Percentiles rank a stretch among this genome's conserved stretches.
Evolutionary conservation across 2,113 vertebrate species (phyloP).

Genomic region (Gulo gulo): DNA sequence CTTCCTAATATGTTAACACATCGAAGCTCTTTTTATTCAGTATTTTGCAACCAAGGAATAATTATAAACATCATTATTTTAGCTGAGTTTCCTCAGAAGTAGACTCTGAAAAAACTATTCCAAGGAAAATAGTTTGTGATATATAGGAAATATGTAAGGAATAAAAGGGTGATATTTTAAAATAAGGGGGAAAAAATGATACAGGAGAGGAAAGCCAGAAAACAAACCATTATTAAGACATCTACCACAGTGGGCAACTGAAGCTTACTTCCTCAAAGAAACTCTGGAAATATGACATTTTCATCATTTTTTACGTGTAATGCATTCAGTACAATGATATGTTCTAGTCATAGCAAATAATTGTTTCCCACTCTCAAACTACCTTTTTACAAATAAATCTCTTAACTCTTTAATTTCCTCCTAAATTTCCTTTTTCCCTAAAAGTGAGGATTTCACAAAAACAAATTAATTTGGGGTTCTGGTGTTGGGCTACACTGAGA

Average conservation of each 20-base stretch:
- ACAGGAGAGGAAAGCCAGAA: background rate
- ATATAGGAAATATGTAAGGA: background rate
- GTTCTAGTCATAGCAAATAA: background rate
- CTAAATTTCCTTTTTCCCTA: background rate
- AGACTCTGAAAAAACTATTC: background rate
- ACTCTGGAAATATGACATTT: background rate
- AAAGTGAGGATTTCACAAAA: slow-evolving; percentile 12
- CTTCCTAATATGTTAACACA: background rate
- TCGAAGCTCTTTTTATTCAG: background rate
- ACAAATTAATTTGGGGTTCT: background rate
- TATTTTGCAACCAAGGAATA: background rate
- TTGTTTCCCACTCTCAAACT: background rate
- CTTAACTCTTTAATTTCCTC: background rate
- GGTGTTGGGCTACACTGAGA: background rate
- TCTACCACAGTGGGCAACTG: background rate
- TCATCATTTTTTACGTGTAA: background rate
- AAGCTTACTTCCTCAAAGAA: background rate
- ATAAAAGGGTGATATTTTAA: background rate
- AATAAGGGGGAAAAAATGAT: background rate
- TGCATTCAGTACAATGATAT: background rate
- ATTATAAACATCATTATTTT: background rate
- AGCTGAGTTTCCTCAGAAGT: background rate
- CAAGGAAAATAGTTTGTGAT: slow-evolving; percentile 24
- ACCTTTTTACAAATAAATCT: background rate
- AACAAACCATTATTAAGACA: background rate